phyloP scores from a whole-genome alignment of 2,888 invertebrate species.

The Taenaris catops region DNA sequence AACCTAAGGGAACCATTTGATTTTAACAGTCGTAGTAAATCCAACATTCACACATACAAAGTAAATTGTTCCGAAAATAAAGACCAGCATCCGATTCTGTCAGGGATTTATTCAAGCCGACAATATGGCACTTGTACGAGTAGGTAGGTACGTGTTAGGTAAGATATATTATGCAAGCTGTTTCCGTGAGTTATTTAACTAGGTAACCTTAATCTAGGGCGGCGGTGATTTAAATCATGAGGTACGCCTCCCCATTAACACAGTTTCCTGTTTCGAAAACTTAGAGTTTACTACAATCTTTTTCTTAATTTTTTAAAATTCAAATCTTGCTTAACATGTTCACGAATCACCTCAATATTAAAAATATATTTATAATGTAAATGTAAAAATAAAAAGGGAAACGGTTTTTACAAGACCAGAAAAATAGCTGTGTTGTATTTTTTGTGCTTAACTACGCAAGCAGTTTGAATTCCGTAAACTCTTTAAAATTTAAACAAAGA shows the following conservation, averaged over 20 bases:
- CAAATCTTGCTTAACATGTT: too few species aligned
- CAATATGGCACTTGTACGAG: conserved; percentile 12
- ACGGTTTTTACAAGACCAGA: too few species aligned
- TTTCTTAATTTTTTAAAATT: too few species aligned
- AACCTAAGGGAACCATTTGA: too few species aligned
- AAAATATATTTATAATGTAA: too few species aligned
- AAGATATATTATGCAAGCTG: conserved; percentile 18
- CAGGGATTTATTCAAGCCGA: conserved; percentile 17
- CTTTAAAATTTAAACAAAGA: too few species aligned
- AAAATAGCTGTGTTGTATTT: too few species aligned
- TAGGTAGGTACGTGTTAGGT: conserved; percentile 4
- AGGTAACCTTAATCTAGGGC: conserved; percentile 28
- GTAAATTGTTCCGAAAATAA: conserved; percentile 8
- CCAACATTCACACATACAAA: neutral
- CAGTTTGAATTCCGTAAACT: too few species aligned
- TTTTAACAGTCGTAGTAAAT: neutral
- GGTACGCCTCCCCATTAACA: conserved; percentile 21
- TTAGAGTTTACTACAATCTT: conserved; percentile 1
- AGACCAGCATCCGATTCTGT: conserved; percentile 8
- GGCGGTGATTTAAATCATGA: conserved; percentile 26
- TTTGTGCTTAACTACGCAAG: too few species aligned
- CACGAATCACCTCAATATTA: too few species aligned
- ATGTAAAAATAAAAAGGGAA: too few species aligned
- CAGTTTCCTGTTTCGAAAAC: conserved; percentile 15
- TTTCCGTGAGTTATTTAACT: conserved; percentile 25